Evolutionary conservation across 2,888 invertebrate genomes (phyloP), one percentile per base, ranked within the genome.

Genomic region (Arge pagana): DNA sequence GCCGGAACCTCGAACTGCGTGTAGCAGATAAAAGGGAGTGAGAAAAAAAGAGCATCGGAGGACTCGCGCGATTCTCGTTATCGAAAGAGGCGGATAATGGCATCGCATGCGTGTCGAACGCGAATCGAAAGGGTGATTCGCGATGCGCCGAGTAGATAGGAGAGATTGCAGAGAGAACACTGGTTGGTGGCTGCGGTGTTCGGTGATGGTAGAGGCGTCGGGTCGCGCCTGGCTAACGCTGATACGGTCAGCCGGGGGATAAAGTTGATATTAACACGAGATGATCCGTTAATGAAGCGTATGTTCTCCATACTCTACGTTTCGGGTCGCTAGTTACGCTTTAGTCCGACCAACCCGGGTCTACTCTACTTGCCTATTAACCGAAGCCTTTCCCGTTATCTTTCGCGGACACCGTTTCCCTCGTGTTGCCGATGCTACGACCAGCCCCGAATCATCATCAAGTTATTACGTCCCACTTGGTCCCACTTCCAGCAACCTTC

Each of bases 271-370:
- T 76, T 76, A 75, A 76, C 76, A 76, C 71, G 75, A 75, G 75
- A 76, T 76, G 73, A 76, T 76, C 75, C 76, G 74, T 76, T 76
- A 76, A 76, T 76, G 75, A 76, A 76, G 74, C 75, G 75, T 76
- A 76, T 76, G 75, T 75, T 74, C 71, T 59, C 55, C 61, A 61
- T 61, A 56, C 64, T 62, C 58, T 59, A 56, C 62, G 51, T 45
- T 45, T 45, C 45, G 45, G 33, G 21, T 45, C 45, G 45, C 45
- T 45, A 45, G 45, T 45, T 45, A 26, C n/a, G n/a, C n/a, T n/a
- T n/a, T 26, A 45, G 15, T 15, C 45, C 26, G 18, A 33, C 42
- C n/a, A n/a, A n/a, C 42, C 30, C 24, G 54, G 57, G 24, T 16
- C 16, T 24, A 41, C 33, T 36, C 37, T 33, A 40, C 53, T 48